Base-by-base conservation (phyloP, 2,888 invertebrate genomes). In the Geotrupes spiniger region DNA sequence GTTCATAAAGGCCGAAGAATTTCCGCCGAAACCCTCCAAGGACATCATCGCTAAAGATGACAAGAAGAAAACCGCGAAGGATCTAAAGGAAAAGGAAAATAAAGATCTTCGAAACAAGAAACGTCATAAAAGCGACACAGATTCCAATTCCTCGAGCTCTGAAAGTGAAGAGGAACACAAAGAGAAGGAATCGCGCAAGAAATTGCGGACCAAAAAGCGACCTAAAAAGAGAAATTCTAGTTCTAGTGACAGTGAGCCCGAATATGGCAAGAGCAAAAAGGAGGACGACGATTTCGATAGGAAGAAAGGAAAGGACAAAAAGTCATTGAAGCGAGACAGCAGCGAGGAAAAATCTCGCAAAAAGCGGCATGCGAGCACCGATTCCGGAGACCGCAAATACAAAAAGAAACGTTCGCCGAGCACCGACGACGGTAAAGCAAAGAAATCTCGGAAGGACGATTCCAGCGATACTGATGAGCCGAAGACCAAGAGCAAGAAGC, bases 1-100 rank as follows among this genome's bases (percentile, higher is more conserved):
- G 33, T 90, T 91, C 72, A 83, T 89, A 52, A 86, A 86, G 61
- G 80, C 80, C 58, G 78, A 81, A 55, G 83, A 82, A 68, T 78
- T 81, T 38, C 81, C 72, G 62, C 73, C 1, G 70, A 76, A 44
- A 50, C 51, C 62, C 11, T 56, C 57, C 42, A 46, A 57, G 21
- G 53, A 52, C 8, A 45, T 10, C 72, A 76, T 58, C 70, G 78
- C 61, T 68, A 73, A 50, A 67, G 78, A 54, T 63, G 76, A 52
- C 75, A 78, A 69, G 75, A 78, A 65, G 73, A 77, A 60, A 12
- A 77, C 78, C 50, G 17, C 16, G 29, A 54, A 56, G 56, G 50
- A 49, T 17, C 27, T 28, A 29, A 65, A 68, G 54, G 65, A 70
- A 49, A 68, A 69, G 25, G 66, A 70, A 53, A 45, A 29, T 15